Percentiles rank a stretch among this genome's conserved stretches.
Conservation (phyloP, 2,113 vertebrate species). For the Passer domesticus region DNA sequence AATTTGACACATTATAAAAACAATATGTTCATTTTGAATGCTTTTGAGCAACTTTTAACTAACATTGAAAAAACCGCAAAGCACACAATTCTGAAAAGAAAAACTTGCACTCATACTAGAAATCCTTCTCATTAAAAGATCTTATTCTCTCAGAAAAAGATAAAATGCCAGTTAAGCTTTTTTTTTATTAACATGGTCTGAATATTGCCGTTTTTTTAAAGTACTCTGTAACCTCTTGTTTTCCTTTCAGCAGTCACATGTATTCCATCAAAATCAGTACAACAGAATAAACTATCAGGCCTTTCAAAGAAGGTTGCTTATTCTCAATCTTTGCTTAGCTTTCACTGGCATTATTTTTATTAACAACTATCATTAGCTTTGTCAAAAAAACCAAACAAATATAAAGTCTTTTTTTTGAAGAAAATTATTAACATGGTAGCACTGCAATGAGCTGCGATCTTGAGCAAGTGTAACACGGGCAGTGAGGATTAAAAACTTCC, state of each 20-base stretch:
- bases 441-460: neutral
- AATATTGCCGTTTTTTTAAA: neutral
- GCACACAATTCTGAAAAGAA: neutral
- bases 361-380: neutral
- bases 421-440: neutral
- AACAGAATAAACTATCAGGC: neutral
- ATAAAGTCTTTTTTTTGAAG: neutral
- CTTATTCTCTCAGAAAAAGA: neutral
- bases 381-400: neutral
- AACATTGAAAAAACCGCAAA: neutral
- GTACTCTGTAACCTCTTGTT: neutral
- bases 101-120: neutral
- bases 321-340: neutral
- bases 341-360: neutral
- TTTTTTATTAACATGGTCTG: neutral
- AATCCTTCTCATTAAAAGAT: neutral
- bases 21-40: neutral
- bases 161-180: neutral
- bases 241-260: neutral
- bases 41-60: neutral
- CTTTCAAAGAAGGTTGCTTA: neutral
- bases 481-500: neutral
- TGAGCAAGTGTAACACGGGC: neutral
- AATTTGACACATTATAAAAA: neutral
- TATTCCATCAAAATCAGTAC: neutral